A percentile compares a stretch with the other conserved stretches of the same genome.
These are phyloP conservation scores for Micromussa lordhowensis DNA, from an alignment of 92 coral and sea anemone species.

Conservation along the genomic window DNA sequence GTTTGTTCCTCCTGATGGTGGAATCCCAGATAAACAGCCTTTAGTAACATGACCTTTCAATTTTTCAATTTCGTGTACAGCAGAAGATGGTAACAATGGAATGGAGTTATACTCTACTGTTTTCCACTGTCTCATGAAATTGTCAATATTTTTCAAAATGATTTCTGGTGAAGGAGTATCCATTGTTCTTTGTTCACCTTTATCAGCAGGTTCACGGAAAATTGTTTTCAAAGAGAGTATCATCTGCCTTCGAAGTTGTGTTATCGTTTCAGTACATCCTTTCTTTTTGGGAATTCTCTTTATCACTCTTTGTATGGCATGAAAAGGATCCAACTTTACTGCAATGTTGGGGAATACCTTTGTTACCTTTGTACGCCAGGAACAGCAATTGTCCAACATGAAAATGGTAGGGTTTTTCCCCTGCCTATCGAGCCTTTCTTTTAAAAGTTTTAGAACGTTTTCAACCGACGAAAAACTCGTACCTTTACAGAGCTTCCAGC, in stretches of 20 bases:
- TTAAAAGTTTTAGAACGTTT: slow-evolving; percentile 30
- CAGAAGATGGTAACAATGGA: slow-evolving; percentile 59
- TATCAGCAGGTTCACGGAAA: slow-evolving; percentile 58
- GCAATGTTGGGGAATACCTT: slow-evolving; percentile 49
- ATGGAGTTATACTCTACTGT: slow-evolving; percentile 52
- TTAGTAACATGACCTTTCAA: slow-evolving; percentile 48
- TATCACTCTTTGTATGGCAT: slow-evolving; percentile 68
- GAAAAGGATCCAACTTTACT: slow-evolving; percentile 57
- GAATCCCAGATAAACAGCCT: slow-evolving; percentile 70
- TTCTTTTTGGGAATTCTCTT: slow-evolving; percentile 63
- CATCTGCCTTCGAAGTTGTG: slow-evolving; percentile 61
- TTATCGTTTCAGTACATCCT: slow-evolving; percentile 69
- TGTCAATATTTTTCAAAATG: slow-evolving; percentile 62
- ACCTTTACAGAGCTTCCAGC: slow-evolving; percentile 72
- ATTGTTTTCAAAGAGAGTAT: slow-evolving; percentile 51
- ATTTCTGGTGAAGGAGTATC: slow-evolving; percentile 70
- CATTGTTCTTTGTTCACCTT: slow-evolving; percentile 74
- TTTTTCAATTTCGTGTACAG: slow-evolving; percentile 59
- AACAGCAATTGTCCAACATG: slow-evolving; percentile 62
- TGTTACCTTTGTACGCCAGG: slow-evolving; percentile 55
- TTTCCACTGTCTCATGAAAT: slow-evolving; percentile 63
- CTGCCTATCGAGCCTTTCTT: slow-evolving; percentile 33
- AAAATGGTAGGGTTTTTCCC: slow-evolving; percentile 50
- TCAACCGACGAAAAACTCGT: slow-evolving; percentile 70
- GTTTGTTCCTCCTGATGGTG: slow-evolving; percentile 69